Conservation (phyloP, 2,888 invertebrate genomes). For the Leucoma salicis region DNA sequence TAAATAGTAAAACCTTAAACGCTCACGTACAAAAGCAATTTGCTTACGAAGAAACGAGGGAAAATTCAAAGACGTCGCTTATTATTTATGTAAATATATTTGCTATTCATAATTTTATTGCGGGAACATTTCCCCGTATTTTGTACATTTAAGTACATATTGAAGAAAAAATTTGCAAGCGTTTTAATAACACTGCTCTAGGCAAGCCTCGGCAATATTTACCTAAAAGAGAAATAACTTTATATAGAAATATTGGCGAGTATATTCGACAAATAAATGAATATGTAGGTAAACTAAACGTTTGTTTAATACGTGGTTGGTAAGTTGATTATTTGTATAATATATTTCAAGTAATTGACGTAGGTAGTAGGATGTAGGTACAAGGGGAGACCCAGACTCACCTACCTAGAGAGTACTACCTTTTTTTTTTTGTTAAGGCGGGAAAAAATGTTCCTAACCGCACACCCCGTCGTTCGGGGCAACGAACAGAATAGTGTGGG, state of each 20-base stretch:
- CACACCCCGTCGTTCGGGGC: no score
- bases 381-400: no score
- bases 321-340: no score
- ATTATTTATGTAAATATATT: slow-evolving; percentile 12
- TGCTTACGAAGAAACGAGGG: neutral
- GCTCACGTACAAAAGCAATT: neutral
- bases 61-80: neutral
- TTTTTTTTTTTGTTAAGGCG: no score
- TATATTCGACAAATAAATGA: neutral
- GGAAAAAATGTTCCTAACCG: no score
- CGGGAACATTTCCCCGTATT: slow-evolving; percentile 4
- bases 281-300: neutral
- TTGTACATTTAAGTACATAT: slow-evolving; percentile 5
- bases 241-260: neutral
- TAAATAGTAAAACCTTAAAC: no score
- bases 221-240: neutral
- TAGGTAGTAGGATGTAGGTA: no score
- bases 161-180: slow-evolving; percentile 6
- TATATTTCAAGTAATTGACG: no score
- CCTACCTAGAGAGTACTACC: no score
- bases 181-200: slow-evolving; percentile 3
- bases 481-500: no score
- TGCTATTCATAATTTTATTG: slow-evolving; percentile 4
- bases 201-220: slow-evolving; percentile 1
- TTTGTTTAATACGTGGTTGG: neutral